Conservation (phyloP, 1,140 invertebrate genomes). For the Pogonomyrmex barbatus region DNA sequence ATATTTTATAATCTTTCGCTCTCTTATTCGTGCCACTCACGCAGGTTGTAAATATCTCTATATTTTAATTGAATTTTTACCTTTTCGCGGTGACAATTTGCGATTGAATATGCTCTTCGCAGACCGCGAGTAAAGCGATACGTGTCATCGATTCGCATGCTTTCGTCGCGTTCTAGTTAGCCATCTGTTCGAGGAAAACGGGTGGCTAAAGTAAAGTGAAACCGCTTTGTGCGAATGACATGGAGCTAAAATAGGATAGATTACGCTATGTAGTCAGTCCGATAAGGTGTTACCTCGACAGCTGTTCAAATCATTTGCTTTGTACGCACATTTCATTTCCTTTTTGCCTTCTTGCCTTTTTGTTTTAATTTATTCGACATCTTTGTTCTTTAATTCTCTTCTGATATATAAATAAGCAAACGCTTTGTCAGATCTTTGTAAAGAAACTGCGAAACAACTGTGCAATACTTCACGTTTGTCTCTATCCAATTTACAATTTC, state of each 20-base stretch:
- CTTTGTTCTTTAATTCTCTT: not conserved
- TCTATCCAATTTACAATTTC: slow-evolving; percentile 18
- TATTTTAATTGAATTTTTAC: slow-evolving; percentile 41
- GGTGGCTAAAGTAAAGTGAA: slow-evolving; percentile 59
- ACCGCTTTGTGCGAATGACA: slow-evolving; percentile 58
- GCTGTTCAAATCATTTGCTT: slow-evolving; percentile 24
- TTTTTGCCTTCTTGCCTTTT: not conserved
- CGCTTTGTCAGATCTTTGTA: not conserved
- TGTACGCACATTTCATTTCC: not conserved
- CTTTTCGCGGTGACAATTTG: not conserved
- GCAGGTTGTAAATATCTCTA: not conserved
- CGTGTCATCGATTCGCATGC: slow-evolving; percentile 70
- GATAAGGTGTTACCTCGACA: slow-evolving; percentile 28
- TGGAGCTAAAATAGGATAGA: slow-evolving; percentile 54
- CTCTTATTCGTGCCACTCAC: too few relatives aligned
- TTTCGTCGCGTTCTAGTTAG: slow-evolving; percentile 69
- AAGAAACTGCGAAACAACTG: not conserved
- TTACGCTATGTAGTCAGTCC: not conserved
- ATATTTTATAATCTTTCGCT: not conserved
- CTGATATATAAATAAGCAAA: not conserved
- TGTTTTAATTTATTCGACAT: not conserved
- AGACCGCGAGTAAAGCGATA: slow-evolving; percentile 21
- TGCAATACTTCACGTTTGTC: not conserved
- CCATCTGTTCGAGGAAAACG: slow-evolving; percentile 67
- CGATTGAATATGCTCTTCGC: not conserved